Conservation (phyloP, 2,113 vertebrate species). For the Penelope pileata region DNA sequence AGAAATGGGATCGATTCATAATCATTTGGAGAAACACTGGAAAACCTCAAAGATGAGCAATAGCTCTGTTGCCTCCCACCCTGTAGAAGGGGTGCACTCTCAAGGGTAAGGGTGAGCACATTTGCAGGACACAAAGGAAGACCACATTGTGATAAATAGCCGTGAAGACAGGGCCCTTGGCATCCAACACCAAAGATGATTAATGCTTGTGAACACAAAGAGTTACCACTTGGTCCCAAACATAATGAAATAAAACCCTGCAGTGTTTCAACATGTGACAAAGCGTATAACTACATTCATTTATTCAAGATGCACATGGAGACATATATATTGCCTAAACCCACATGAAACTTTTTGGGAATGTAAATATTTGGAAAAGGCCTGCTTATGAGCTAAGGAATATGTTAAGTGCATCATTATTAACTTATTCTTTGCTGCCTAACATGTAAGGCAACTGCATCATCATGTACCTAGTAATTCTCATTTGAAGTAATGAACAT, state of each 20-base stretch:
- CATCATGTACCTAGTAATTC: not conserved
- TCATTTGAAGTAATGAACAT: not conserved
- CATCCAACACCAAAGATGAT: not conserved
- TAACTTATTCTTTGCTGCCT: not conserved
- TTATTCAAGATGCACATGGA: not conserved
- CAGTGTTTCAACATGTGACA: not conserved
- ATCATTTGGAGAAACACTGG: not conserved
- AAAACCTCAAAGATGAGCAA: not conserved
- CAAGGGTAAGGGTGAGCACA: not conserved
- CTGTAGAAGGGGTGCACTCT: not conserved
- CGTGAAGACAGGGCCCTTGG: not conserved
- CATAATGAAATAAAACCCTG: not conserved
- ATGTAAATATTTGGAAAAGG: not conserved
- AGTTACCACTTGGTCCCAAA: not conserved
- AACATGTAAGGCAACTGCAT: not conserved
- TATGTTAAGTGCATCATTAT: not conserved
- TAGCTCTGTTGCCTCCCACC: not conserved
- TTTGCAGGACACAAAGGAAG: not conserved
- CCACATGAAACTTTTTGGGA: fast-evolving
- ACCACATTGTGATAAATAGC: conserved; percentile 11
- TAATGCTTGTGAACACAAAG: conserved; percentile 38
- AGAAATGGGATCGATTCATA: not conserved
- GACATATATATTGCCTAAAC: not conserved
- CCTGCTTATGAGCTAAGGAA: not conserved
- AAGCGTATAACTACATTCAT: not conserved